phyloP scores from a whole-genome alignment of 2,888 invertebrate genomes.

The Maniola hyperantus region DNA sequence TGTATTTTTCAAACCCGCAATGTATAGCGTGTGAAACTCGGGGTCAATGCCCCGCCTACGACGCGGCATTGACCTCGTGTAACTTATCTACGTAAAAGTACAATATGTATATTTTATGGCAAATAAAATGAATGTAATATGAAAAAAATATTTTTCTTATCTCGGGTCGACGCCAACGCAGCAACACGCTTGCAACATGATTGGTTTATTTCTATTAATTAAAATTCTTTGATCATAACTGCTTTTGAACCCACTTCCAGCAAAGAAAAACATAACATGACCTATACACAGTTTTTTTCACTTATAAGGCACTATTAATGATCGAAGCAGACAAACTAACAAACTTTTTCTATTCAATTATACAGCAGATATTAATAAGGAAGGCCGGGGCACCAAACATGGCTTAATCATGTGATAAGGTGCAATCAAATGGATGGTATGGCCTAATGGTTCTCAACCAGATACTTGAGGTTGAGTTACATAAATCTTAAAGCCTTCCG shows the following conservation, averaged over 20 bases:
- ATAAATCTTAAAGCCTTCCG: slow-evolving; percentile 24
- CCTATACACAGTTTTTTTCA: slow-evolving; percentile 6
- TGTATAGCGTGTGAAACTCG: no score
- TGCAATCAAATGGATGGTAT: slow-evolving; percentile 23
- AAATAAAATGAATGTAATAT: no score
- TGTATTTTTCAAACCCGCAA: no score
- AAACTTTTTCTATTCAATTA: slow-evolving; percentile 35
- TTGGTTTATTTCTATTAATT: slow-evolving; percentile 9
- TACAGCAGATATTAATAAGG: slow-evolving; percentile 34
- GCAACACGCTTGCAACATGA: neutral
- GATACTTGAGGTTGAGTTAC: slow-evolving; percentile 5
- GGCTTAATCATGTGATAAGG: slow-evolving; percentile 33
- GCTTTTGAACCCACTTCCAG: neutral
- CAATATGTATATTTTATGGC: no score
- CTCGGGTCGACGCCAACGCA: neutral
- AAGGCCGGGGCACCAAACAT: slow-evolving; percentile 24
- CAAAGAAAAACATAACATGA: slow-evolving; percentile 14
- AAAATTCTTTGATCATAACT: slow-evolving; percentile 9
- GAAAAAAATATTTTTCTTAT: no score
- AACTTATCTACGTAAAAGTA: no score
- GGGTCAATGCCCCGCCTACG: no score
- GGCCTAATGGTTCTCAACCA: slow-evolving; percentile 21
- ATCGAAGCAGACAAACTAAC: slow-evolving; percentile 32
- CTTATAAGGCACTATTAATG: slow-evolving; percentile 35
- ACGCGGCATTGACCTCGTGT: no score